Conservation (phyloP, 2,797 vertebrate genomes). For the Chromobotia macracanthus region DNA sequence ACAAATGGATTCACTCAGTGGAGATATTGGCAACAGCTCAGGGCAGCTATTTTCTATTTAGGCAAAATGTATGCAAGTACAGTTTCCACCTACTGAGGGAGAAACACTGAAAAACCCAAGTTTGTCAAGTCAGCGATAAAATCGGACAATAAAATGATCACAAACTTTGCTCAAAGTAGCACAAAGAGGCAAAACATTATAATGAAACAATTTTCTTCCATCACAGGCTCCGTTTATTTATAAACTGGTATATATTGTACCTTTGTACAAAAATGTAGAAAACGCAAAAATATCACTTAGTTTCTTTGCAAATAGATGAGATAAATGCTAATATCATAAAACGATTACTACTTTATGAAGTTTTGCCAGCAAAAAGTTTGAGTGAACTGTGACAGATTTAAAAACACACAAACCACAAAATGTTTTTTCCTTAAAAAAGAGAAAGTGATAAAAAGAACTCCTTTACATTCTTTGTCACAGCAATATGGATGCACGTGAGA, state of each 20-base stretch:
- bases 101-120: no score
- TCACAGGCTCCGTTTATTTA: constrained; percentile 82
- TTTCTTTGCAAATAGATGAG: constrained; percentile 74
- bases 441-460: constrained; percentile 65
- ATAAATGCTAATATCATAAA: constrained; percentile 79
- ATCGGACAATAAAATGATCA: no score
- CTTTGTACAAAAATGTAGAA: constrained; percentile 87
- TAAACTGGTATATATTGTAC: constrained; percentile 84
- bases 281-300: constrained; percentile 83
- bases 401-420: constrained; percentile 73
- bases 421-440: constrained; percentile 65
- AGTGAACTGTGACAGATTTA: constrained; percentile 75
- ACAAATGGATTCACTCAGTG: not conserved
- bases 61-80: not conserved
- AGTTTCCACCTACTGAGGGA: no score
- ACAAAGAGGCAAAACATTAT: not conserved
- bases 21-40: not conserved
- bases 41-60: not conserved
- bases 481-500: constrained; percentile 74
- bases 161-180: no score
- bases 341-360: constrained; percentile 78
- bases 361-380: constrained; percentile 85
- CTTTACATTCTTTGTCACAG: constrained; percentile 78
- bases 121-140: no score
- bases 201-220: constrained; percentile 65